Conservation (phyloP, 2,113 vertebrate genomes). For the Alouatta palliata region DNA sequence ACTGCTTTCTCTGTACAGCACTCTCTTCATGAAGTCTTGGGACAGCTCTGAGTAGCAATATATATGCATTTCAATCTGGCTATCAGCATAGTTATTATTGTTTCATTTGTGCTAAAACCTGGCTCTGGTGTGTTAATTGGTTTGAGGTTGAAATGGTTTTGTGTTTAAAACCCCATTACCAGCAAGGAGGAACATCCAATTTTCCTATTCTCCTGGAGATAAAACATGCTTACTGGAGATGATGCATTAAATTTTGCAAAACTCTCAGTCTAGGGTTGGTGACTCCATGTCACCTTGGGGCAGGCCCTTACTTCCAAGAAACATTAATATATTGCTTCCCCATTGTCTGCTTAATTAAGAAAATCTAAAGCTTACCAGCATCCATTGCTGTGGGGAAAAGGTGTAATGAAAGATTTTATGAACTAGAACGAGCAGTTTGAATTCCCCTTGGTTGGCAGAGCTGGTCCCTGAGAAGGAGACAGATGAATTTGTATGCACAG, state of each 20-base stretch:
- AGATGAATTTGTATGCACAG: neutral
- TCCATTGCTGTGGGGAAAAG: neutral
- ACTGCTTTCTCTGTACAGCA: neutral
- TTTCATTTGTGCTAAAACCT: neutral
- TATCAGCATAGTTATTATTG: neutral
- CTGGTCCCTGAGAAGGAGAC: neutral
- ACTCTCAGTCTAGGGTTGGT: neutral
- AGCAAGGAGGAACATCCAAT: rapidly evolving
- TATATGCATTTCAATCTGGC: neutral
- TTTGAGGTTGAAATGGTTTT: neutral
- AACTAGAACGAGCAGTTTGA: neutral
- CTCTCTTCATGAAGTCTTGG: neutral
- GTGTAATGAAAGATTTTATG: neutral
- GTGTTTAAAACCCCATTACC: neutral
- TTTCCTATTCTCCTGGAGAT: neutral
- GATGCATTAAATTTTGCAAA: neutral
- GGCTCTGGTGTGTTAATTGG: neutral
- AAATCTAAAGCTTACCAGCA: neutral
- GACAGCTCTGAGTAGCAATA: neutral
- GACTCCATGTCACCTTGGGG: neutral
- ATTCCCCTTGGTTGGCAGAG: neutral
- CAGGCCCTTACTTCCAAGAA: neutral
- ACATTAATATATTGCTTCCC: neutral
- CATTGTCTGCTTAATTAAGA: neutral
- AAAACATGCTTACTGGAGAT: neutral